phyloP scores from a whole-genome alignment of 2,113 vertebrate genomes.

The Cyanoramphus novaezelandiae region DNA sequence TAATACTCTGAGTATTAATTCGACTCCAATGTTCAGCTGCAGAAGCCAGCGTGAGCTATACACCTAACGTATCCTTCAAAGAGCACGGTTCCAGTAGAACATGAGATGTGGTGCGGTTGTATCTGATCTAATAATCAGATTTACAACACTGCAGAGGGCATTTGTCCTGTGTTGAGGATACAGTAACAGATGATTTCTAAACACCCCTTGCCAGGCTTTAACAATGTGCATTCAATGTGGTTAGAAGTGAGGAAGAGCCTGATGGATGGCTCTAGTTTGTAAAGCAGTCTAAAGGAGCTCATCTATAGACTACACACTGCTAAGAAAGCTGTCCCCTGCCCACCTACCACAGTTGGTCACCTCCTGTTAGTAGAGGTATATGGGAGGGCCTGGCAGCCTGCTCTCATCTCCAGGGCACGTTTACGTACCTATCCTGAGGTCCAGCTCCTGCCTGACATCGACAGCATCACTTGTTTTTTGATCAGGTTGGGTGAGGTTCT shows the following conservation, averaged over 20 bases:
- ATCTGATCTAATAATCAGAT: background rate
- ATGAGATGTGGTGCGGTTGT: background rate
- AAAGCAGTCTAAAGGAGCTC: background rate
- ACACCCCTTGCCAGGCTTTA: background rate
- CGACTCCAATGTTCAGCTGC: background rate
- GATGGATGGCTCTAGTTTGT: background rate
- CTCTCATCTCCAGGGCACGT: fast-evolving
- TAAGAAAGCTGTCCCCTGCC: background rate
- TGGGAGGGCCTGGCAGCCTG: background rate
- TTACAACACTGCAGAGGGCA: background rate
- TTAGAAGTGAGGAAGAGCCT: background rate
- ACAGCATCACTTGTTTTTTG: conserved; percentile 87
- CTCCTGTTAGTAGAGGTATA: background rate
- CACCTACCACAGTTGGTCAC: background rate
- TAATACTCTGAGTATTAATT: background rate
- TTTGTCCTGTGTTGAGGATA: background rate
- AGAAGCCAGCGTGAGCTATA: background rate
- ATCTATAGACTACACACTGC: background rate
- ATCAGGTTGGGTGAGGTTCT: conserved; percentile 86
- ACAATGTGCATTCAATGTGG: background rate
- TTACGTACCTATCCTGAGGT: conserved; percentile 88
- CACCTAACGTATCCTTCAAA: background rate
- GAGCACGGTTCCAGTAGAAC: background rate
- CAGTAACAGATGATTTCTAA: background rate
- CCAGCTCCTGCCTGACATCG: conserved; percentile 93